Conservation (phyloP, 92 coral and sea anemone species). For the Heliopora coerulea region DNA sequence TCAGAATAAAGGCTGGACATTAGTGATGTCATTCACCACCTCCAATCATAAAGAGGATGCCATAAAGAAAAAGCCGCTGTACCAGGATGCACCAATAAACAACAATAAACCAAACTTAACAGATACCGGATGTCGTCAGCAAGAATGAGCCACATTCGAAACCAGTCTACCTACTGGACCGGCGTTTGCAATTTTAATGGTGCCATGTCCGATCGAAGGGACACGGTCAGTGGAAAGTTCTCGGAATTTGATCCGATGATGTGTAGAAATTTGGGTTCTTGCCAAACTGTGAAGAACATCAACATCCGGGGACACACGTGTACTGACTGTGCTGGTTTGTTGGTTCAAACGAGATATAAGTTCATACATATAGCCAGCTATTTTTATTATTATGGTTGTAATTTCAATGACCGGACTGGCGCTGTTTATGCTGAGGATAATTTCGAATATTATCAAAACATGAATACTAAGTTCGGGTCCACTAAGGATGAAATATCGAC, state of each 20-base stretch:
- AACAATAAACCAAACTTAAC: constrained; percentile 47
- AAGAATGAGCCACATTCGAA: constrained; percentile 46
- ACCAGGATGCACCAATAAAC: constrained; percentile 40
- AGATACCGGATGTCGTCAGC: constrained; percentile 48
- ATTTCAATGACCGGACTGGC: not conserved
- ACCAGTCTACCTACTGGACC: constrained; percentile 61
- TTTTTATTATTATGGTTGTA: not conserved
- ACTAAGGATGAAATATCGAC: constrained; percentile 24
- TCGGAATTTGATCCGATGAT: constrained; percentile 43
- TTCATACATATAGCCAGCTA: constrained; percentile 25
- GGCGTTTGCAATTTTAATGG: constrained; percentile 61
- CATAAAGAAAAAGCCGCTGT: constrained; percentile 5
- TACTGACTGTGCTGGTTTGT: constrained; percentile 49
- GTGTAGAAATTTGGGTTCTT: constrained; percentile 28
- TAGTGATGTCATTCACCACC: constrained; percentile 56
- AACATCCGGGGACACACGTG: constrained; percentile 56
- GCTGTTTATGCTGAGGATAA: constrained; percentile 25
- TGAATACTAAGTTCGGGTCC: constrained; percentile 11
- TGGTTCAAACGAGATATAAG: constrained; percentile 42
- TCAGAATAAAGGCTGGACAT: constrained; percentile 58
- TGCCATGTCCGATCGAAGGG: constrained; percentile 29
- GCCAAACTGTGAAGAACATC: constrained; percentile 50
- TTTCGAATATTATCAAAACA: constrained; percentile 6
- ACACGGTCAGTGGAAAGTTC: constrained; percentile 54
- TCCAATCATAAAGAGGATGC: constrained; percentile 24